These are phyloP conservation scores for Noctilio leporinus DNA, from an alignment of 2,113 vertebrate genomes.

Conservation along the genomic window DNA sequence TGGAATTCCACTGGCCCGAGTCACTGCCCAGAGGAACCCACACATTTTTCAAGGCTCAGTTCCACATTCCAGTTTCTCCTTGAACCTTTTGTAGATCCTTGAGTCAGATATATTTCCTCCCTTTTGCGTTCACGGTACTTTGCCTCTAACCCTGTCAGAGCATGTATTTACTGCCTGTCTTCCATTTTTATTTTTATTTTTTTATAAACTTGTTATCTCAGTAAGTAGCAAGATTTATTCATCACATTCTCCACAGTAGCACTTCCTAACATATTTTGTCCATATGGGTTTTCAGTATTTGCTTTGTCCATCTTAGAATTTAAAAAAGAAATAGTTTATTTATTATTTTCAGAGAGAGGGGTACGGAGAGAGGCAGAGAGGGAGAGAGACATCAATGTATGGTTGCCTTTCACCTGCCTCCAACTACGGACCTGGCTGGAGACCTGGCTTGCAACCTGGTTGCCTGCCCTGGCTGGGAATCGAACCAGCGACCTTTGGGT, in stretches of 20 bases:
- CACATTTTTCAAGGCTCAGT: neutral
- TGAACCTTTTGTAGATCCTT: conserved; percentile 25
- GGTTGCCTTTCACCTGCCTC: too few species aligned
- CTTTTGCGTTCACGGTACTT: neutral
- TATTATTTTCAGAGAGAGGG: too few species aligned
- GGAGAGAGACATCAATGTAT: too few species aligned
- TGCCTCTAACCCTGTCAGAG: neutral
- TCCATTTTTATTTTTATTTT: neutral
- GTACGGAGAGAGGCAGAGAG: too few species aligned
- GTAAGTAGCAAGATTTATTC: neutral
- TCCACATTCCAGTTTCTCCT: conserved; percentile 46
- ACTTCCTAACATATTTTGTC: neutral
- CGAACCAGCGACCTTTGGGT: too few species aligned
- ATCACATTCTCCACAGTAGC: neutral
- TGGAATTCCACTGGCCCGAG: conserved; percentile 49
- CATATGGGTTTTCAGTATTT: neutral
- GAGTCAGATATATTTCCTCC: neutral
- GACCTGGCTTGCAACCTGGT: too few species aligned
- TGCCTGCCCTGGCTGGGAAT: too few species aligned
- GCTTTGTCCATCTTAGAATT: neutral
- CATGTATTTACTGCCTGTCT: neutral
- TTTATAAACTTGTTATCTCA: neutral
- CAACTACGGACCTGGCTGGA: too few species aligned
- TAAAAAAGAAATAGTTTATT: too few species aligned
- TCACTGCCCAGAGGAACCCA: conserved; percentile 45